Evolutionary conservation across 2,888 invertebrate species (phyloP).

Genomic region (Nomada lathburiana): DNA sequence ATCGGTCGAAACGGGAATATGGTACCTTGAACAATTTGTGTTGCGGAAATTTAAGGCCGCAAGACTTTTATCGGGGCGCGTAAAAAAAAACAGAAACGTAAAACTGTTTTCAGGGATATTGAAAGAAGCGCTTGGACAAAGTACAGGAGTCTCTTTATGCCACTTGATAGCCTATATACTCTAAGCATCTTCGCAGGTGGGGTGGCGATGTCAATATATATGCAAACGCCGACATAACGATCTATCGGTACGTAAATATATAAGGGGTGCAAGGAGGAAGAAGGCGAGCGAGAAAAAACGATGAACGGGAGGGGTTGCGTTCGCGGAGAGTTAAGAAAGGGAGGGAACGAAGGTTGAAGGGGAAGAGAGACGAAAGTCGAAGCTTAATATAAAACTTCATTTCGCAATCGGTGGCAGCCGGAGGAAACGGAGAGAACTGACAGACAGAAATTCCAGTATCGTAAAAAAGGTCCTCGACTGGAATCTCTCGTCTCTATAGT

Average conservation of each 20-base stretch:
- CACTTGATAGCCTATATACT: constrained; percentile 59
- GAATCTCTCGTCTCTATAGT: constrained; percentile 63
- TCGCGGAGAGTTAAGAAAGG: constrained; percentile 26
- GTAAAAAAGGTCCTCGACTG: constrained; percentile 51
- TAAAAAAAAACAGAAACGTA: not conserved
- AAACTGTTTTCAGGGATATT: not conserved
- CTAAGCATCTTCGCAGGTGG: constrained; percentile 69
- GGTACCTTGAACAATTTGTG: too few species aligned
- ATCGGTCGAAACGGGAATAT: too few species aligned
- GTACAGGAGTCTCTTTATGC: too few species aligned
- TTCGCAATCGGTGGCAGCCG: constrained; percentile 82
- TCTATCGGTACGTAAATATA: constrained; percentile 84
- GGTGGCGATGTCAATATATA: constrained; percentile 83
- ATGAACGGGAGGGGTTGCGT: constrained; percentile 32
- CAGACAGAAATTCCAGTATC: constrained; percentile 76
- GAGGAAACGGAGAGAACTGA: constrained; percentile 74
- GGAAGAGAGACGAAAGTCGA: constrained; percentile 65
- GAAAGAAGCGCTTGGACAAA: constrained; percentile 6
- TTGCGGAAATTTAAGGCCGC: too few species aligned
- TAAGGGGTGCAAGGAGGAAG: constrained; percentile 71
- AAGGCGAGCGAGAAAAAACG: constrained; percentile 64
- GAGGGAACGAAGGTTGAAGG: constrained; percentile 12
- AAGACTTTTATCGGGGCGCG: too few species aligned
- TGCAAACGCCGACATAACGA: constrained; percentile 84
- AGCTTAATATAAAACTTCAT: constrained; percentile 84